Percentiles rank a stretch among this genome's conserved stretches.
phyloP scores from a whole-genome alignment of 1,140 invertebrate species.

The Drosophila funebris region DNA sequence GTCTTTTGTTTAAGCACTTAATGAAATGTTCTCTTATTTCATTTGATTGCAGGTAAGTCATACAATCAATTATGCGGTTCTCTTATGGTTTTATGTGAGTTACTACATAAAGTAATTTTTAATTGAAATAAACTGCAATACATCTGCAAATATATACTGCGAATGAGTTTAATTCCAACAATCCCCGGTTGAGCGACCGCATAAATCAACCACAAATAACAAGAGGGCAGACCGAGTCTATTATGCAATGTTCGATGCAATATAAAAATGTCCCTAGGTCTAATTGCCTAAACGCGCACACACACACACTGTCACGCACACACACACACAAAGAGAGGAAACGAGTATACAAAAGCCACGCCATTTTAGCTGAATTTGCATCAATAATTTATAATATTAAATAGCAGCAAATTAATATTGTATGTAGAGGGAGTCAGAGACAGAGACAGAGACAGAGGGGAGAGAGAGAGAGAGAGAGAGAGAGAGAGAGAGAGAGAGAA shows the following conservation, averaged over 20 bases:
- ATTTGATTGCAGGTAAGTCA: constrained; percentile 67
- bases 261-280: constrained; percentile 53
- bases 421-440: neutral
- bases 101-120: constrained; percentile 33
- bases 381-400: constrained; percentile 80
- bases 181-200: constrained; percentile 74
- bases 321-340: neutral
- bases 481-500: neutral
- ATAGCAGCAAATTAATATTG: constrained; percentile 60
- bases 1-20: constrained; percentile 26
- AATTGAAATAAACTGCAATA: constrained; percentile 74
- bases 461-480: neutral
- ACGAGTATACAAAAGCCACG: constrained; percentile 19
- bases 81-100: constrained; percentile 23
- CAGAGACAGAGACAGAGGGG: neutral
- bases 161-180: constrained; percentile 65
- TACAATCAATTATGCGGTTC: constrained; percentile 46
- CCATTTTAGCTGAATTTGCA: constrained; percentile 49
- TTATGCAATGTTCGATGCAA: constrained; percentile 7
- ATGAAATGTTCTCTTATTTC: constrained; percentile 36
- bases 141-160: neutral
- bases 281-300: constrained; percentile 51
- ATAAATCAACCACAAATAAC: constrained; percentile 75
- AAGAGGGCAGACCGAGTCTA: constrained; percentile 27
- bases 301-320: constrained; percentile 6